Base-by-base conservation (phyloP, 2,888 invertebrate species). In the Creontiades dilutus region DNA sequence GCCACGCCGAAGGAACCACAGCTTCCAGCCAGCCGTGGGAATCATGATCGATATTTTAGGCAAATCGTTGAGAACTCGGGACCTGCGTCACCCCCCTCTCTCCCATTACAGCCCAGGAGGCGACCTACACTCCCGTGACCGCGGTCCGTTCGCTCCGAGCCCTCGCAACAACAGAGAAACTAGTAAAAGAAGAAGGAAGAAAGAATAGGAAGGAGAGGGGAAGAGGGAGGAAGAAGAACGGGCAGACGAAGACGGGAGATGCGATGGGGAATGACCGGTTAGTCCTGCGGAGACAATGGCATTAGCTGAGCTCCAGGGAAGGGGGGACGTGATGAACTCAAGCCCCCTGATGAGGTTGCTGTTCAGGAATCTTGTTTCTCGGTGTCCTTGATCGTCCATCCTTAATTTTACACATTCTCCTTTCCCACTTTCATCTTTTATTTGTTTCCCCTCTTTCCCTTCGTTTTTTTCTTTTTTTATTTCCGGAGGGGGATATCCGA, bases 361-460 rank as follows among this genome's bases (percentile, higher is more conserved):
- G 81, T 81, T 89, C 89, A 89, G 89, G 89, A 89, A 89, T 89
- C 89, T 89, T 89, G 89, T 89, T 89, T 81, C 89, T 80, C 57
- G 80, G 81, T 78, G 78, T 78, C 80, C 89, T 80, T 89, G 76
- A 78, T 78, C 27, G 57, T 19, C 61, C 80, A 46, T 61, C 52
- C 57, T 89, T 81, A 89, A 81, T 89, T 89, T 89, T 89, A 89
- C 76, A 80, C 89, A 81, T 81, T 88, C 88, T 37, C 57, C 86
- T 68, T 47, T 37, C 52, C 86, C 76, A 28, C 76, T 76, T 76
- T 28, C 46, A 75, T 28, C 75, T 75, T 19, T 14, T 75, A 14
- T 19, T 52, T 52, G 3, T 52, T 52, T 11, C 16, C 52, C 52
- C 16, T 52, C 48, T 7, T n/a, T 37, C 7, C 37, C 37, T 7